Evolutionary conservation across 2,797 vertebrate species (phyloP), one percentile per base, ranked within the genome.

Genomic region (Anniella stebbinsi): DNA sequence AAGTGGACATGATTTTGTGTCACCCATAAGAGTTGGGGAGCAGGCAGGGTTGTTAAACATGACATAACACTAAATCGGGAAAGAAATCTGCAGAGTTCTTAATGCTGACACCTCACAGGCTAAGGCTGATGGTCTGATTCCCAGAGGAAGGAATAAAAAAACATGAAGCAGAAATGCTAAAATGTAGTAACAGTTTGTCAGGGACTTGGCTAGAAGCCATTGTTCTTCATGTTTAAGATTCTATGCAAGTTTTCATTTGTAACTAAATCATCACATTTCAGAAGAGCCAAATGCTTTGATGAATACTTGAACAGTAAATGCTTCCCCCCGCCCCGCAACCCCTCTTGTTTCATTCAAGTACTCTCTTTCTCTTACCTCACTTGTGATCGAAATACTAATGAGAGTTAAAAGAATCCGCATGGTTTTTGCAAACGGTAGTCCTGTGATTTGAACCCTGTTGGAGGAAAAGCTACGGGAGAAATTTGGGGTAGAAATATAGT

Each of bases 231-330:
- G 63, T 5, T 80, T 9, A 51, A 7, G 0, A 63, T 87, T 80
- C 67, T 80, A 83, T 83, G 70, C 41, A 28, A 84, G 30, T 23
- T 85, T 57, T 80, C 36, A 33, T 73, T 7, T 87, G 23, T 28
- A 25, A 73, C 3, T 6, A 48, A 86, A n/a, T 18, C 21, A 25
- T 0, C 36, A 10, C 0, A 7, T 69, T 80, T 75, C 86, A 48
- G 1, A 4, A 33, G 1, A 54, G 38, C 2, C 54, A 66, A 84
- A 76, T 0, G 0, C 1, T 0, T 3, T 28, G 30, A 0, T 0
- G 25, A 87, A 0, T 0, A 21, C 67, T 54, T 17, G 17, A 38
- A 7, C 13, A 2, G 23, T 4, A 3, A 45, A 57, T 17, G 51
- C 23, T 54, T 81, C 72, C 54, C n/a, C n/a, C n/a, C n/a, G n/a